phyloP scores from a whole-genome alignment of 35 echinoderm and acorn worm species.

The Holothuria glaberrima region DNA sequence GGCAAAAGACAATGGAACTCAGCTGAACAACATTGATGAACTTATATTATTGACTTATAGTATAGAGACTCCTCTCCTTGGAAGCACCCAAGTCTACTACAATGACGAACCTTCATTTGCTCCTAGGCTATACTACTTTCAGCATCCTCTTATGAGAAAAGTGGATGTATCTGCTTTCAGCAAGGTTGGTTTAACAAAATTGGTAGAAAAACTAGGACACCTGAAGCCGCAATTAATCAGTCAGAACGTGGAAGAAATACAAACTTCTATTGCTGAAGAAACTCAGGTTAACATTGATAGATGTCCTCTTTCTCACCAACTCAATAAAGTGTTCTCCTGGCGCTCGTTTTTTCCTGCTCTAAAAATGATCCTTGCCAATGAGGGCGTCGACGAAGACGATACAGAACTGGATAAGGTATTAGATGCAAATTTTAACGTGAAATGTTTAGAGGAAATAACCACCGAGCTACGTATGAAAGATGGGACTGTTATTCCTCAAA shows the following conservation, averaged over 20 bases:
- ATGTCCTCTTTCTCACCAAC: constrained; percentile 3
- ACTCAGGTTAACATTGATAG: not conserved
- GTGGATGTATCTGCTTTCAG: not conserved
- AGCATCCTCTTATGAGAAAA: not conserved
- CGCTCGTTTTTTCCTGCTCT: not conserved
- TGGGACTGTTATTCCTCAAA: not conserved
- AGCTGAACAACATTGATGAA: not conserved
- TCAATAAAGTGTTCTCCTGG: constrained; percentile 20
- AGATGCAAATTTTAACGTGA: not conserved
- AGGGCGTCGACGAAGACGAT: not conserved
- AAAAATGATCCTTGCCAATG: not conserved
- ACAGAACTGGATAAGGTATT: not conserved
- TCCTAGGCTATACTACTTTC: not conserved
- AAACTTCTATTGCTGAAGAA: not conserved
- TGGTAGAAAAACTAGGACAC: not conserved
- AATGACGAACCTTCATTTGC: constrained; percentile 15
- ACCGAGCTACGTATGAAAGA: not conserved
- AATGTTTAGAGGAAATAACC: not conserved
- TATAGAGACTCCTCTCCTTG: not conserved
- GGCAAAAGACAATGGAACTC: not conserved
- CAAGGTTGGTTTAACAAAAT: not conserved
- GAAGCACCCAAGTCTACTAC: constrained; percentile 11
- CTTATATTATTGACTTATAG: not conserved
- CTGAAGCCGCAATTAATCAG: constrained; percentile 5
- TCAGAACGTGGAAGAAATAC: not conserved